These are phyloP conservation scores for Neotoma lepida DNA, from an alignment of 2,113 vertebrate species.

Conservation along the genomic window DNA sequence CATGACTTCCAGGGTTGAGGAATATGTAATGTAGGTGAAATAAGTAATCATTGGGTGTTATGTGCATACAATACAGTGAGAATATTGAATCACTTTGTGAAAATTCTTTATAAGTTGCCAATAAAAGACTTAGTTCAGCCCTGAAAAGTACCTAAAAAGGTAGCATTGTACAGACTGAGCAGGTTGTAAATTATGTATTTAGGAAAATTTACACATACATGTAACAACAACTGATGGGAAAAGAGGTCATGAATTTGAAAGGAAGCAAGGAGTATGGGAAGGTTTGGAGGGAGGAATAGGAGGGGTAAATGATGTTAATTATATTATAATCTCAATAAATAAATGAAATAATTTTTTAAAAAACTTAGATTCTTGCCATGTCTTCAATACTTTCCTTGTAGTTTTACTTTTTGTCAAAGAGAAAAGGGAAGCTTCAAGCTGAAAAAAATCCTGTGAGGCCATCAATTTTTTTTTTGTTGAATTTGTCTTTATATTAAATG, in stretches of 20 bases:
- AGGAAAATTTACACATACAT: neutral
- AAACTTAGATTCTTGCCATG: neutral
- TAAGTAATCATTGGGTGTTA: conserved; percentile 16
- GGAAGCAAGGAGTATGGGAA: neutral
- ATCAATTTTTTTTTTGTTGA: neutral
- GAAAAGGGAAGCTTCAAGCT: neutral
- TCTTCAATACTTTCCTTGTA: neutral
- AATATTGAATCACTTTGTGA: neutral
- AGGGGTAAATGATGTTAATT: neutral
- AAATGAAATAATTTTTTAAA: neutral
- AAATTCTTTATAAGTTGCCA: conserved; percentile 23
- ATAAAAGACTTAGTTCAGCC: neutral
- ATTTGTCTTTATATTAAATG: conserved; percentile 17
- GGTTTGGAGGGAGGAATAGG: neutral
- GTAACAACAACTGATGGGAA: neutral
- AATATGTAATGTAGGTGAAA: conserved; percentile 16
- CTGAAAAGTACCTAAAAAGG: neutral
- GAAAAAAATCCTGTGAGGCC: neutral
- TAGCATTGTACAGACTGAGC: neutral
- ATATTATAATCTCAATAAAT: neutral
- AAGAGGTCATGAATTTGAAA: neutral
- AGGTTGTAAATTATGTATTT: neutral
- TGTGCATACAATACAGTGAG: neutral
- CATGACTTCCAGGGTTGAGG: neutral
- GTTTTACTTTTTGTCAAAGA: conserved; percentile 28